Evolutionary conservation across 2,797 vertebrate species (phyloP).

Genomic region (Clarias platycephalus): DNA sequence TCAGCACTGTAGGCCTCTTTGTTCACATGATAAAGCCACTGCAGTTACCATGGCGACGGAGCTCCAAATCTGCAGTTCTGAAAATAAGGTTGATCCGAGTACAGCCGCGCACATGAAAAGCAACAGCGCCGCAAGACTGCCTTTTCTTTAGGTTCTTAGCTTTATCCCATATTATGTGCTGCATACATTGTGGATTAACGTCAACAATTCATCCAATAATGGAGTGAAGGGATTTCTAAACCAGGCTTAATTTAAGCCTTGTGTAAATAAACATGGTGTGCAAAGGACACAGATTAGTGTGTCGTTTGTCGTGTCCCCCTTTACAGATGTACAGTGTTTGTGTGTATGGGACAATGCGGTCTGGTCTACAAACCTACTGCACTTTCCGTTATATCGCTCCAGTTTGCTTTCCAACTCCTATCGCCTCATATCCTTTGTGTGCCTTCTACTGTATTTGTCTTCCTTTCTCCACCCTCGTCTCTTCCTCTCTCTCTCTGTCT

Average conservation of each 20-base stretch:
- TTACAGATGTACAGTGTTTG: background rate
- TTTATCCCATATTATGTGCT: background rate
- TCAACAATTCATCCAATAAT: background rate
- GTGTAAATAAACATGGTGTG: conserved; percentile 20
- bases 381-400: conserved; percentile 11
- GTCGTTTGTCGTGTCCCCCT: too few species aligned
- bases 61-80: conserved; percentile 60
- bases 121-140: background rate
- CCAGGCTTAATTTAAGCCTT: background rate
- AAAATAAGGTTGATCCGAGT: conserved; percentile 51
- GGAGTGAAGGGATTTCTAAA: background rate
- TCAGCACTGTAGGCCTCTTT: conserved; percentile 57
- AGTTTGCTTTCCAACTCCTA: conserved; percentile 8
- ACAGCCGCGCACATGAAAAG: conserved; percentile 15
- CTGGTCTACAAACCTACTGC: conserved; percentile 26
- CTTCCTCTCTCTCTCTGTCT: background rate
- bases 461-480: conserved; percentile 1
- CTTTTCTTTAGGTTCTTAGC: background rate
- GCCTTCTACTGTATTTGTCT: background rate
- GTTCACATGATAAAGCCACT: conserved; percentile 63
- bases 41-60: conserved; percentile 70
- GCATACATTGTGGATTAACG: background rate
- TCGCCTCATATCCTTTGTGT: background rate
- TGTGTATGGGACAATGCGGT: background rate
- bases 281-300: conserved; percentile 29